Evolutionary conservation across 2,113 vertebrate genomes (phyloP), one percentile per base, ranked within the genome.

Genomic region (Gasterosteus nipponicus): DNA sequence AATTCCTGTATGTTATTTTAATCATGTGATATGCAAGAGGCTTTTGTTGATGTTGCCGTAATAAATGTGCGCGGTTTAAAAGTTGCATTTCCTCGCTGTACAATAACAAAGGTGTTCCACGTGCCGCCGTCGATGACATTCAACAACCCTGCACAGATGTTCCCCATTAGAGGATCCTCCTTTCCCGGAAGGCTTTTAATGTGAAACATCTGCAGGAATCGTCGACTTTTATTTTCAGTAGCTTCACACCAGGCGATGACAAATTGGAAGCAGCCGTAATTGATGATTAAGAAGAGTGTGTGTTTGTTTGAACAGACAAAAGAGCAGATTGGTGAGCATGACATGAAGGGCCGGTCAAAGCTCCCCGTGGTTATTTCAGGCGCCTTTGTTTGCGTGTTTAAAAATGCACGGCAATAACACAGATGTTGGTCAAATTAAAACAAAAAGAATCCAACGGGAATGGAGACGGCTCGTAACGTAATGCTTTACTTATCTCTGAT

Each of bases 151-250:
- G 19, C 15, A 33, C 41, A 47, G 54, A 49, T 11, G 10, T 49
- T 63, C 57, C 67, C 57, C 49, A 57, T 14, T 39, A 56, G 57
- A 64, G 31, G 16, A 6, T 41, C 0, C 16, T 31, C 1, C 7
- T 33, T 31, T 54, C 7, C 10, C 41, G 33, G 26, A 1, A 19
- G 14, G 65, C 74, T 54, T 68, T 76, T 62, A 69, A 33, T 69
- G 11, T 62, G 47, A 62, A 54, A 60, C 10, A 42, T 19, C 7
- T 3, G n/a, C 29, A 44, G 42, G 47, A 77, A 62, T 10, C 15
- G 8, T 65, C 12, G n/a, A 53, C 14, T 10, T 69, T 15, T 10
- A 57, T 11, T 42, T 9, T 10, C 11, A 31, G 22, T 19, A 46
- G 18, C 54, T 46, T 35, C 14, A 44, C 67, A 31, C 49, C 14